Base-by-base conservation (phyloP, 2,113 vertebrate genomes). In the Alexandromys fortis region DNA sequence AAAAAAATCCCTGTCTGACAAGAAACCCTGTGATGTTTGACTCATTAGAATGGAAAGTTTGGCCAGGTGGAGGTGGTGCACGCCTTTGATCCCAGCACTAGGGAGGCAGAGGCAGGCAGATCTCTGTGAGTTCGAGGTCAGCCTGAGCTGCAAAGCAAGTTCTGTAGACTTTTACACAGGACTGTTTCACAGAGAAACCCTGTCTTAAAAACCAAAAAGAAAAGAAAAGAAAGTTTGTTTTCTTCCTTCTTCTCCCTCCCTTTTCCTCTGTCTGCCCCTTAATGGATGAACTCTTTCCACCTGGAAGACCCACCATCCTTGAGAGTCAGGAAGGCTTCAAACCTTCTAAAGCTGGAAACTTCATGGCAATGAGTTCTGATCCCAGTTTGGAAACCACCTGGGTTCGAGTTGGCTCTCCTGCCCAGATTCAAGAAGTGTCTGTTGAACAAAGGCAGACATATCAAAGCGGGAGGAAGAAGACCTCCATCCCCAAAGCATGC, bases 401-500 rank as follows among this genome's bases (percentile, higher is more conserved):
- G 78, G 17, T 49, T 5, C 16, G 49, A 17, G 63, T 47, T 49
- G 55, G 68, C 81, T 28, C 47, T 30, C 26, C 16, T 3, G 0
- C 0, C 45, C 72, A 65, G 16, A 68, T 67, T 65, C 26, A 6
- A 47, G 0, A 26, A 22, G 35, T 90, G 72, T 67, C 82, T 58
- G 1, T 22, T 87, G 91, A 83, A 52, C 70, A 12, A 24, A 3
- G 58, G 92, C 77, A 58, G 55, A 26, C 16, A 3, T 1, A 2
- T 42, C 82, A 33, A 2, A 24, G 45, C 4, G 21, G 30, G 52
- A 83, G 42, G 83, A 47, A 26, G 7, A 68, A 68, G 61, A 42
- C 1, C 35, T 42, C 26, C 0, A 1, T 22, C 26, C 87, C 3
- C 38, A 75, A 81, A 61, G 49, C 0, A 1, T 16, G 55, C 22